Percentiles rank a stretch among this genome's conserved stretches.
Evolutionary conservation across 1,140 invertebrate species (phyloP).

Genomic region (Aphelenchoides avenae): DNA sequence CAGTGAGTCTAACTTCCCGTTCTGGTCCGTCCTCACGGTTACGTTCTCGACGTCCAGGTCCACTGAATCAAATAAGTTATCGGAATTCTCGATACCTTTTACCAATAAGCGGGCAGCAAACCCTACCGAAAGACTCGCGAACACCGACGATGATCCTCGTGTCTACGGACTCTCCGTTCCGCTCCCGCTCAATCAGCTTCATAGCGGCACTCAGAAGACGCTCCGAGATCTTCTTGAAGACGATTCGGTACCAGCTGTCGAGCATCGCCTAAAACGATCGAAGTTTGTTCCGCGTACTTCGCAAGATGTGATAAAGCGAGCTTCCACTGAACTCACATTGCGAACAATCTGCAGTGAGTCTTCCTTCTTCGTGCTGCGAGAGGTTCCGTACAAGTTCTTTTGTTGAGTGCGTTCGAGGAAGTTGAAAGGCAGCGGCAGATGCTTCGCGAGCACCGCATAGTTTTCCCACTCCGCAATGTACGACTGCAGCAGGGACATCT

Average conservation of each 20-base stretch:
- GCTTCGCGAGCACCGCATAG: conserved; percentile 23
- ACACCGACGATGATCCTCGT: conserved; percentile 36
- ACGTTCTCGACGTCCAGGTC: conserved; percentile 13
- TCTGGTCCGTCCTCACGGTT: too few relatives aligned
- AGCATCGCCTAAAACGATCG: conserved; percentile 28
- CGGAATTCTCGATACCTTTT: not conserved
- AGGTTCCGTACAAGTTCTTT: not conserved
- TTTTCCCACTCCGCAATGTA: conserved; percentile 43
- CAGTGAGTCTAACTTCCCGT: conserved; percentile 19
- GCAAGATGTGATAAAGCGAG: not conserved
- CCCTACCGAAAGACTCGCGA: conserved; percentile 39
- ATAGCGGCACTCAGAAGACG: conserved; percentile 38
- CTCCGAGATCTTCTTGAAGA: conserved; percentile 34
- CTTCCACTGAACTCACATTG: not conserved
- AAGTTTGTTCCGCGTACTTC: too few relatives aligned
- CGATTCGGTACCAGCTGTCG: conserved; percentile 27
- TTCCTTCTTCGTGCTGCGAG: not conserved
- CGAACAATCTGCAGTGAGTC: conserved; percentile 9
- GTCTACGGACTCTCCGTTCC: conserved; percentile 38
- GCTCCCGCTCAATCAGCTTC: conserved; percentile 36
- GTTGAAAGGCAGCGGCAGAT: conserved; percentile 37
- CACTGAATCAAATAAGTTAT: conserved; percentile 8
- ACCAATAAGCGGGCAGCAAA: too few relatives aligned
- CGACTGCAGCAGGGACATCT: conserved; percentile 26
- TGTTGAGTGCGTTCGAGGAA: conserved; percentile 47